Percentiles rank a stretch among this genome's conserved stretches.
Conservation (phyloP, 2,113 vertebrate genomes). For the Lipophrys pholis region DNA sequence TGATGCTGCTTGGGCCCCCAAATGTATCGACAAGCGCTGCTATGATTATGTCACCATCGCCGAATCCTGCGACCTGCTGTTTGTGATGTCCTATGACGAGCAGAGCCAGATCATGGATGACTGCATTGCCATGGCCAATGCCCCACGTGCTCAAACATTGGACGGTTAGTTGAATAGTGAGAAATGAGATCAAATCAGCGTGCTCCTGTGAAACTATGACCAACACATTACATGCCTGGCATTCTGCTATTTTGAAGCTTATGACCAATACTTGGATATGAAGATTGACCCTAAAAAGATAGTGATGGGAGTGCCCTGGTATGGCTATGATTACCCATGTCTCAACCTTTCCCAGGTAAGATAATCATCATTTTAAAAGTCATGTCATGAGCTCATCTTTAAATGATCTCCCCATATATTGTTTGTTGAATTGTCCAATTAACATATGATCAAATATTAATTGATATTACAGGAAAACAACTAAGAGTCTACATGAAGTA, state of each 20-base stretch:
- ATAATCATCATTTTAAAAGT: not conserved
- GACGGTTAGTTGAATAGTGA: conserved; percentile 80
- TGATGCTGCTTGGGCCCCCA: conserved; percentile 95
- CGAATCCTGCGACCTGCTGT: conserved; percentile 92
- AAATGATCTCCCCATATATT: no score
- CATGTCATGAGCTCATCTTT: no score
- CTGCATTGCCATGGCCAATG: conserved; percentile 93
- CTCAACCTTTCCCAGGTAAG: conserved; percentile 87
- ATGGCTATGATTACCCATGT: conserved; percentile 96
- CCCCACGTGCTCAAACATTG: conserved; percentile 89
- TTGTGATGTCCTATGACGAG: conserved; percentile 98
- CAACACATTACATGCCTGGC: not conserved
- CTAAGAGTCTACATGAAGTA: no score
- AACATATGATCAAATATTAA: no score
- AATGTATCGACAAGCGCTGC: conserved; percentile 90
- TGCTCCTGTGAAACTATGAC: not conserved
- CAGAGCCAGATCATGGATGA: conserved; percentile 92
- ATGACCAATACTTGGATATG: conserved; percentile 88
- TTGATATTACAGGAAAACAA: no score
- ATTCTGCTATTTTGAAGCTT: conserved; percentile 79
- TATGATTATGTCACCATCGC: conserved; percentile 93
- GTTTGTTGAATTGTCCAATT: no score
- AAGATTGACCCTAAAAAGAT: conserved; percentile 90
- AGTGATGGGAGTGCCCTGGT: conserved; percentile 97
- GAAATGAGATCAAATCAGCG: not conserved